These are phyloP conservation scores for Psettodes erumei DNA, from an alignment of 2,113 vertebrate species.

Conservation along the genomic window DNA sequence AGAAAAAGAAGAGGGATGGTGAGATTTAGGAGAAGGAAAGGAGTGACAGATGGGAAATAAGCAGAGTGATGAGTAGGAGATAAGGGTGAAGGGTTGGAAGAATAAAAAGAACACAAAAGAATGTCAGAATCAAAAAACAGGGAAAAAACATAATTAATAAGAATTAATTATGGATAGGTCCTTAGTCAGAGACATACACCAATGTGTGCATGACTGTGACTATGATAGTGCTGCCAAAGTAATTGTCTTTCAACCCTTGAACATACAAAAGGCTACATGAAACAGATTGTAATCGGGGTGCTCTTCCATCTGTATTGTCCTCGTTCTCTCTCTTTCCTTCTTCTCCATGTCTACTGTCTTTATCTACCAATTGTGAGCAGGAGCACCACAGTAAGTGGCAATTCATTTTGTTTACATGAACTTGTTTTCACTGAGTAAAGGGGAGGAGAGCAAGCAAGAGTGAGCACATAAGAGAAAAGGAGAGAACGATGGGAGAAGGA, in stretches of 20 bases:
- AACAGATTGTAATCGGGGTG: conserved; percentile 58
- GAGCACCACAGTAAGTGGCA: conserved; percentile 54
- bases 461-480: conserved; percentile 28
- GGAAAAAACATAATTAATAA: conserved; percentile 46
- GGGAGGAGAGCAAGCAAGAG: conserved; percentile 28
- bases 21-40: conserved; percentile 15
- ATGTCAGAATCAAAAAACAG: background rate
- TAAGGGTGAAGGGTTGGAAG: conserved; percentile 17
- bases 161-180: too few relatives aligned
- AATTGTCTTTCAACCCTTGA: conserved; percentile 58
- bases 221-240: conserved; percentile 38
- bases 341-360: conserved; percentile 55
- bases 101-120: conserved; percentile 12
- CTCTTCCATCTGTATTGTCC: conserved; percentile 34
- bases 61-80: background rate
- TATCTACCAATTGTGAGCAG: conserved; percentile 51
- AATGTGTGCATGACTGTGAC: conserved; percentile 39
- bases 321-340: conserved; percentile 12
- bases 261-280: conserved; percentile 56
- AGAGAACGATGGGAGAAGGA: background rate
- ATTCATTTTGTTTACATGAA: conserved; percentile 50
- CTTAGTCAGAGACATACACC: conserved; percentile 35
- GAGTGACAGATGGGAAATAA: conserved; percentile 20
- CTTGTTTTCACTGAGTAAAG: conserved; percentile 48
- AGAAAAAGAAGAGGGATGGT: background rate